Evolutionary conservation across 2,113 vertebrate species (phyloP).

Genomic region (Xiphophorus maculatus): DNA sequence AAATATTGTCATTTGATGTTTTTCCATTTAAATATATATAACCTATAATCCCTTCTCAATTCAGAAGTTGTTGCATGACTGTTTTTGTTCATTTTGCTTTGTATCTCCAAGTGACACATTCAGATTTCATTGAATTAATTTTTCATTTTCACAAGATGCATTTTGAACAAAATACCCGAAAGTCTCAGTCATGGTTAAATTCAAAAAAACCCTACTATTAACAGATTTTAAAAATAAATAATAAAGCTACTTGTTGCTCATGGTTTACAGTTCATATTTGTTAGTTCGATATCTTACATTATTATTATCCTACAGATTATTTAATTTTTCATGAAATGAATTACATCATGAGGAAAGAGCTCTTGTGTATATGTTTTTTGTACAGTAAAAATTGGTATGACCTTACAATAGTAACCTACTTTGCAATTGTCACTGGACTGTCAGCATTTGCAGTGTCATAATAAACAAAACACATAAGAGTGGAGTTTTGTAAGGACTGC

Average conservation of each 20-base stretch:
- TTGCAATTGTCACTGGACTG: background rate
- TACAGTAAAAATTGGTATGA: background rate
- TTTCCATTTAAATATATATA: slow-evolving; percentile 17
- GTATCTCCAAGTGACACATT: slow-evolving; percentile 1
- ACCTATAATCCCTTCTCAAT: slow-evolving; percentile 3
- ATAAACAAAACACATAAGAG: too few species aligned
- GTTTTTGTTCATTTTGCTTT: background rate
- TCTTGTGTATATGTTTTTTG: background rate
- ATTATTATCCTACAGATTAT: too few species aligned
- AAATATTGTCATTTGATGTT: background rate
- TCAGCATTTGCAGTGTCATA: too few species aligned
- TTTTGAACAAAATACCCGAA: slow-evolving; percentile 4
- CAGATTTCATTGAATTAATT: slow-evolving; percentile 3
- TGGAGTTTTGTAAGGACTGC: too few species aligned
- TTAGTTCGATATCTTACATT: too few species aligned
- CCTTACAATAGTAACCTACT: background rate
- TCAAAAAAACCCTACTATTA: background rate
- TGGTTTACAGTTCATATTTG: background rate
- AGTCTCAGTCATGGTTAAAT: slow-evolving; percentile 3
- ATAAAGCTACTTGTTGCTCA: background rate
- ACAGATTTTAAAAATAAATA: slow-evolving; percentile 13
- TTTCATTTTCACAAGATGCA: slow-evolving; percentile 7
- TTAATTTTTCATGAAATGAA: background rate
- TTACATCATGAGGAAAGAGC: background rate
- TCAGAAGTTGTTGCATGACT: slow-evolving; percentile 16